Evolutionary conservation across 2,888 invertebrate genomes (phyloP), one percentile per base, ranked within the genome.

Genomic region (Amitus sp.): DNA sequence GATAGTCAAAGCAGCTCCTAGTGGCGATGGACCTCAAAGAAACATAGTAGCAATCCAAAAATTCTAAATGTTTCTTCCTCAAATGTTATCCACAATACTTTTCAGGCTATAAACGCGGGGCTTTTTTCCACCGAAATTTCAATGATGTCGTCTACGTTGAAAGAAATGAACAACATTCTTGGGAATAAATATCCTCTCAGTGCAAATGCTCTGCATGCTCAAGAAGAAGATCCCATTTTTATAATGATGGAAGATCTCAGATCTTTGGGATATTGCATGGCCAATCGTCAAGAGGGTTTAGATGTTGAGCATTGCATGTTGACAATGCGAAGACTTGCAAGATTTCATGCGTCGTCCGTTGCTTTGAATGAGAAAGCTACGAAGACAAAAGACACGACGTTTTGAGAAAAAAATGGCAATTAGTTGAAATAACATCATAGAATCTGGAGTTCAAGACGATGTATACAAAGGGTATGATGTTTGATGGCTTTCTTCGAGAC

Each of bases 171-270:
- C 46, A 52, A 65, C 3, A 2, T 78, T 17, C 51, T 79, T 12
- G 69, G 57, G 2, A 47, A 55, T 1, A 61, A 53, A 0, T 23
- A 62, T 6, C 69, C 73, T 48, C n/a, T 77, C 59, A 64, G 79
- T 67, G 81, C 77, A 0, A 73, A 72, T 49, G 74, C 76, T 18
- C 60, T 81, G 4, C 77, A 79, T 64, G 68, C 77, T 7, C 75
- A 79, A 40, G 54, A 66, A n/a, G 71, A 74, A 20, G 73, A 81
- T 33, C 82, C 82, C 4, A 49, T 74, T 15, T 65, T 83, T 6
- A 71, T 85, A 30, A 74, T 88, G 1, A 73, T 88, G 33, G 87
- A 88, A 68, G 88, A 88, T 72, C 77, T 88, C 34, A 83, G 84
- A n/a, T 82, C 83, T 46, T 75, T 83, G 47, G 86, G 86, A 27